These are phyloP conservation scores for Smittia sp. DNA, from an alignment of 2,888 invertebrate species.

Conservation along the genomic window DNA sequence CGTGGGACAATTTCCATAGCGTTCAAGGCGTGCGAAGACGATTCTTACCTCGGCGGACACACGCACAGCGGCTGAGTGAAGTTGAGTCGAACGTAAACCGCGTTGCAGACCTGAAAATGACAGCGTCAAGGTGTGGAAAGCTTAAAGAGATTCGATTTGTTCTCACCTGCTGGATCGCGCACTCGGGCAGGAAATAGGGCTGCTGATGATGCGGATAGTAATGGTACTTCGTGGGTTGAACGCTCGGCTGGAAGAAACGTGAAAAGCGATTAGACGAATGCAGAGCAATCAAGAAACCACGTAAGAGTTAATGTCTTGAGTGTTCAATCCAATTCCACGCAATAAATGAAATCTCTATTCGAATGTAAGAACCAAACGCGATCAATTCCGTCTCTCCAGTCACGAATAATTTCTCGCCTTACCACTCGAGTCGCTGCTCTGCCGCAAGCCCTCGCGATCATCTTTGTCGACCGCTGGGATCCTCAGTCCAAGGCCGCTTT, in stretches of 20 bases:
- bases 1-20: not conserved
- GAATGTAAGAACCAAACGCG: too few species aligned
- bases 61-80: slow-evolving; percentile 91
- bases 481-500: not conserved
- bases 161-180: slow-evolving; percentile 84
- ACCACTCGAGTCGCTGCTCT: too few species aligned
- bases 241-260: slow-evolving; percentile 55
- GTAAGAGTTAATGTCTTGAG: too few species aligned
- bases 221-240: slow-evolving; percentile 89
- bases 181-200: slow-evolving; percentile 87
- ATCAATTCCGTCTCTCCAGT: too few species aligned
- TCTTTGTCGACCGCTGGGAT: too few species aligned
- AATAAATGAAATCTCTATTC: too few species aligned
- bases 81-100: slow-evolving; percentile 86
- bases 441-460: too few species aligned
- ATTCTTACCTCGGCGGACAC: slow-evolving; percentile 70
- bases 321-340: too few species aligned
- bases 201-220: slow-evolving; percentile 93
- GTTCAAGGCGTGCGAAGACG: not conserved
- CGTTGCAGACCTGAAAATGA: slow-evolving; percentile 73
- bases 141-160: too few species aligned
- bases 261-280: not conserved
- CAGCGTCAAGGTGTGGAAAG: too few species aligned
- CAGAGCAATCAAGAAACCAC: too few species aligned
- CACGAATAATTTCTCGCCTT: too few species aligned